Evolutionary conservation across 1,140 invertebrate genomes (phyloP).

Genomic region (Anoplophora glabripennis): DNA sequence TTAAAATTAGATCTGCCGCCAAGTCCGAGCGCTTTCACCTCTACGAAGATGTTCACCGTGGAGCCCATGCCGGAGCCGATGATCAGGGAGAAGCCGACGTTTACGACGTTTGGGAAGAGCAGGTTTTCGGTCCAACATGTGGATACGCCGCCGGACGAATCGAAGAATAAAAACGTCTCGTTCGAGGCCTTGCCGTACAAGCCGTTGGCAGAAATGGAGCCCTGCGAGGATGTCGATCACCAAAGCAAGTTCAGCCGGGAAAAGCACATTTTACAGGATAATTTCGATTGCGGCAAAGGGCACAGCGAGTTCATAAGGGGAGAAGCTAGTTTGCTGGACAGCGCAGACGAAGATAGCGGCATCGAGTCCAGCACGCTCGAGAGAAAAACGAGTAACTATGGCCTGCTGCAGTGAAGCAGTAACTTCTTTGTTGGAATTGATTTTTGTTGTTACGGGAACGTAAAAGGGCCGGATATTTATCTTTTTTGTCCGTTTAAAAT

Average conservation of each 20-base stretch:
- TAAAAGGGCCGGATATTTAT: no score
- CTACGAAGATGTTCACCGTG: constrained; percentile 37
- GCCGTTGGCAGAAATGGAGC: constrained; percentile 21
- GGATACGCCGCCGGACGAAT: constrained; percentile 39
- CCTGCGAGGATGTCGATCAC: not conserved
- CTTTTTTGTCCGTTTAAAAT: no score
- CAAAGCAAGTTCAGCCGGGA: not conserved
- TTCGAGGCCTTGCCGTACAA: constrained; percentile 48
- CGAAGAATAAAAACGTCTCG: constrained; percentile 40
- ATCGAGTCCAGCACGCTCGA: constrained; percentile 60
- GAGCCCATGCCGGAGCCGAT: constrained; percentile 35
- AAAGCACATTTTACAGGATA: constrained; percentile 9
- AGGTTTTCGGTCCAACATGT: constrained; percentile 48
- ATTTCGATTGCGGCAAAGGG: constrained; percentile 10
- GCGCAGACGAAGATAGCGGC: constrained; percentile 59
- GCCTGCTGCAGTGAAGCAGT: no score
- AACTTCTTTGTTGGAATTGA: no score
- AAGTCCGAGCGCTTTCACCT: constrained; percentile 49
- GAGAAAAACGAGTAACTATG: constrained; percentile 41
- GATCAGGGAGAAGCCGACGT: constrained; percentile 42
- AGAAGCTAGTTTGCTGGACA: constrained; percentile 58
- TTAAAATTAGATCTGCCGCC: constrained; percentile 68
- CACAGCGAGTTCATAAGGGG: constrained; percentile 51
- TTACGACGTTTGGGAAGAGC: constrained; percentile 47
- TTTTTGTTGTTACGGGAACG: no score